Base-by-base conservation (phyloP, 2,797 vertebrate species). In the Pitangus sulphuratus region DNA sequence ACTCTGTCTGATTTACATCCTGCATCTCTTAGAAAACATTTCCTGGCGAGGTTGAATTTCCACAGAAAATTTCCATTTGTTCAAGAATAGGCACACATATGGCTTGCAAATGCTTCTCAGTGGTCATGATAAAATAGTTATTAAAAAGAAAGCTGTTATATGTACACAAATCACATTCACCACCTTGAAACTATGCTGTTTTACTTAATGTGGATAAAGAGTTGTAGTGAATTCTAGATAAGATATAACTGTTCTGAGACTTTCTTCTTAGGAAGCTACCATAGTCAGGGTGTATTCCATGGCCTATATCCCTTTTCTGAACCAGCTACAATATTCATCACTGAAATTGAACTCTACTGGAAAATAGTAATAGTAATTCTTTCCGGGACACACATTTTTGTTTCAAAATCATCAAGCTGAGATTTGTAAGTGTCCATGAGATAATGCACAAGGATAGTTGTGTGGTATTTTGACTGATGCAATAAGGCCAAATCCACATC, bases 1-100 rank as follows among this genome's bases (percentile, higher is more conserved):
- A 53, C 45, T 68, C 72, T 84, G 86, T 90, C 94, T 95, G 87
- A 64, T 77, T 90, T 92, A 86, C 57, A 85, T 95, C 93, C 91
- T 95, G 71, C 28, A 40, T 44, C 50, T 76, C 70, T 70, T 84
- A 93, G 45, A 80, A 80, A 89, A 62, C 28, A 44, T 84, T 94
- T 90, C 75, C 70, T 33, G 56, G 18, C 0, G 0, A 87, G 51
- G 31, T 2, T 72, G 58, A 76, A 54, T 77, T 90, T 94, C 82
- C 60, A 56, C 50, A 62, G 62, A 37, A 71, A 70, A 42, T 76
- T 95, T 85, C 42, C 31, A n/a, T 68, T 85, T 89, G 24, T 7
- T 83, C 16, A 80, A 79, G 44, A 74, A 44, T 6, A 70, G 21
- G 28, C 45, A 39, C 26, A 54, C 19, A n/a, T 56, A 15, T 91